Evolutionary conservation across 2,113 vertebrate species (phyloP).

Genomic region (Melospiza melodia): DNA sequence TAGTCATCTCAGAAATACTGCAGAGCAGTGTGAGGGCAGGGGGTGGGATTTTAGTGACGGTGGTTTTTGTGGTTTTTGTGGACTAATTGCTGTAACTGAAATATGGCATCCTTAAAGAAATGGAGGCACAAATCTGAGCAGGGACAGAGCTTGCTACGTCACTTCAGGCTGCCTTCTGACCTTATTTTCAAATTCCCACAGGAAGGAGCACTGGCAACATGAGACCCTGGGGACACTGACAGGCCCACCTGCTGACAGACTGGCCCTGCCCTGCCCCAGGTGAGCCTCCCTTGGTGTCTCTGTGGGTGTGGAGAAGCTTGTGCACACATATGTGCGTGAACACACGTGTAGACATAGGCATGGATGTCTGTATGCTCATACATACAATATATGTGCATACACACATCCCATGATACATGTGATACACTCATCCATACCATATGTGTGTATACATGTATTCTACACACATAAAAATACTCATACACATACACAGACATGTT

Average conservation of each 20-base stretch:
- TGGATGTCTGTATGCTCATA: background rate
- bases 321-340: background rate
- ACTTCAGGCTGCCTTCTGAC: background rate
- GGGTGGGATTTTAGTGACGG: background rate
- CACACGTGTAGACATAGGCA: rapidly evolving
- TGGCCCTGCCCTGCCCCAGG: background rate
- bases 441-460: background rate
- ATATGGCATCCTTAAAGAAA: background rate
- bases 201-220: rapidly evolving
- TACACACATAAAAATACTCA: no score
- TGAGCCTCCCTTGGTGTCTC: background rate
- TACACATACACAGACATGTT: background rate
- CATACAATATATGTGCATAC: background rate
- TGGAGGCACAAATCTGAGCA: background rate
- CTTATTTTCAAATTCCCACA: background rate
- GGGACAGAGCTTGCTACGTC: rapidly evolving
- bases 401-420: background rate
- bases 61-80: background rate
- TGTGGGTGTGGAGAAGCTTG: no score
- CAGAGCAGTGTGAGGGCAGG: background rate
- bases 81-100: background rate
- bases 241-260: background rate
- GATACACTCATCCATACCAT: background rate
- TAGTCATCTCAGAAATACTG: background rate
- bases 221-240: background rate